Percentiles rank a stretch among this genome's conserved stretches.
phyloP scores from a whole-genome alignment of 2,113 vertebrate species.

The Ceratotherium simum region DNA sequence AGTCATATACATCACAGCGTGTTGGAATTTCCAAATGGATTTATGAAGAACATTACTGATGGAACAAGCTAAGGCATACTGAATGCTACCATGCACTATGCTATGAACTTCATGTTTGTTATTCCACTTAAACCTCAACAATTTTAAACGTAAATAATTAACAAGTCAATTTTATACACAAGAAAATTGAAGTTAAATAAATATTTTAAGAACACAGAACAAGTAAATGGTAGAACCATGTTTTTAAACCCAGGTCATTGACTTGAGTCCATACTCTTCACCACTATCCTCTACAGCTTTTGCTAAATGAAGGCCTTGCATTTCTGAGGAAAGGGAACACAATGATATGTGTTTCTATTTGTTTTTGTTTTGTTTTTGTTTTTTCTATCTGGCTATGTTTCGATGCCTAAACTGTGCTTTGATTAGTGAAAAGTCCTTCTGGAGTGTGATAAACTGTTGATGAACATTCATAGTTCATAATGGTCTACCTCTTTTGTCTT shows the following conservation, averaged over 20 bases:
- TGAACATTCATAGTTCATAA: neutral
- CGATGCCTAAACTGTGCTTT: neutral
- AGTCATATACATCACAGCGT: neutral
- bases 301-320: neutral
- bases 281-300: neutral
- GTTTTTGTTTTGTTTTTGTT: neutral
- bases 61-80: neutral
- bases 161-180: neutral
- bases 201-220: neutral
- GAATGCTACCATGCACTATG: neutral
- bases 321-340: neutral
- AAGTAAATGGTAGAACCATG: neutral
- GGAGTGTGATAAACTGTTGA: neutral
- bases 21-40: neutral
- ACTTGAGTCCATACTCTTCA: neutral
- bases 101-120: neutral
- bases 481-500: neutral
- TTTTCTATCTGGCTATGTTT: neutral
- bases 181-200: neutral
- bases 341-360: neutral
- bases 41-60: neutral
- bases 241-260: neutral
- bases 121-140: neutral
- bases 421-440: neutral
- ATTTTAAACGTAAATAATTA: neutral